Percentiles rank a stretch among this genome's conserved stretches.
These are phyloP conservation scores for Sardinella longiceps DNA, from an alignment of 2,797 vertebrate species.

Conservation along the genomic window DNA sequence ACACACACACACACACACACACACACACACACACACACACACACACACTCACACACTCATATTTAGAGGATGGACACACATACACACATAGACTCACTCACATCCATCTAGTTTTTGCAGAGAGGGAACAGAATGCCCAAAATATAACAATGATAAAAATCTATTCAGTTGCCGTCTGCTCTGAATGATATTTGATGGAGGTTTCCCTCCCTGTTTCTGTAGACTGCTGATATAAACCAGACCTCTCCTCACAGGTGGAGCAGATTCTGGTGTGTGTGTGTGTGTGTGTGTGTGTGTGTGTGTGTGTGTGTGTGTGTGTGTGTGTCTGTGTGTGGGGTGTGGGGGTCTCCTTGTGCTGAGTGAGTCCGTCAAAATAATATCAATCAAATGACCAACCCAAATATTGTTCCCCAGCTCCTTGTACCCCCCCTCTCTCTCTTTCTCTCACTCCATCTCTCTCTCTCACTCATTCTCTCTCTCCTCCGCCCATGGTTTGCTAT, in stretches of 20 bases:
- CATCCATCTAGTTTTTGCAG: not conserved
- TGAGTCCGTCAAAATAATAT: slow-evolving; percentile 72
- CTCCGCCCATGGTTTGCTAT: slow-evolving; percentile 50
- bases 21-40: not conserved
- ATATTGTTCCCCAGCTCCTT: slow-evolving; percentile 63
- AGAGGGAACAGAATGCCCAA: slow-evolving; percentile 1
- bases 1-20: not conserved
- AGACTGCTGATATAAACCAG: not conserved
- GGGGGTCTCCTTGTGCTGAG: slow-evolving; percentile 53
- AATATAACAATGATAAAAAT: slow-evolving; percentile 17
- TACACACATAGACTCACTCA: not conserved
- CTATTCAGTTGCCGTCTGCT: not conserved
- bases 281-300: too few species aligned
- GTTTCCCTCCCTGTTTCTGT: not conserved
- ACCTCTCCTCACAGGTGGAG: slow-evolving; percentile 9
- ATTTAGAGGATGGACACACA: not conserved
- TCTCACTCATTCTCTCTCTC: not conserved
- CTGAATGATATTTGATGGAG: not conserved
- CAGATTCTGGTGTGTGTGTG: not conserved
- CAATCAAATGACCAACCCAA: slow-evolving; percentile 68
- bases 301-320: too few species aligned
- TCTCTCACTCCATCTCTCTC: not conserved
- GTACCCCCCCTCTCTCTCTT: slow-evolving; percentile 22
- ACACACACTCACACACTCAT: not conserved
- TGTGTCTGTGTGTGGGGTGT: too few species aligned